Base-by-base conservation (phyloP, 2,113 vertebrate species). In the Chionis minor region DNA sequence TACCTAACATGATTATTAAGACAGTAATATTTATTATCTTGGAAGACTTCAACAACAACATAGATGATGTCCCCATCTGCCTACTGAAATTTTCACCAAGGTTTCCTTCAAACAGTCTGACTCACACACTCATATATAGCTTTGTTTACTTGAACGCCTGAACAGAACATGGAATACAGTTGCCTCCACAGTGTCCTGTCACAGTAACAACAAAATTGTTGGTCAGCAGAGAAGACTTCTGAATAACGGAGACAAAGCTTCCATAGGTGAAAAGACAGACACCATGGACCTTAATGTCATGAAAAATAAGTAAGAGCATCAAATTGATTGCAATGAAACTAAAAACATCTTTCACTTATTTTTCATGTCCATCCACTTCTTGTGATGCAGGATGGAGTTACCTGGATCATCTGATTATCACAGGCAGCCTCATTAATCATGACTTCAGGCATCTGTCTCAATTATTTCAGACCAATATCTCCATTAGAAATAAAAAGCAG, bases 11-110 rank as follows among this genome's bases (percentile, higher is more conserved):
- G 81, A 94, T 88, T 91, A 94, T 85, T 8, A 4, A 73, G 90
- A 61, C 24, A 91, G 70, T 49, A 94, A 90, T 87, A 94, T 94
- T 90, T 89, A 69, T 96, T 92, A 55, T 79, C 77, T 80, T 86
- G 75, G 59, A 94, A 92, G 67, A 83, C 67, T 90, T 89, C 7
- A 13, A 86, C 61, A 88, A 20, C 42, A 83, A 32, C 28, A 22
- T 71, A 71, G 69, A 73, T 52, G 61, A 84, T 67, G 55, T 67
- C 11, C 80, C 45, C 77, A 87, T 85, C 61, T 92, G 47, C 47
- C 65, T 52, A 9, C 32, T 84, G 55, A 92, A 71, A 72, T 52
- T 81, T 92, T 84, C 69, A 71, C 0, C 1, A 66, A 66, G 51
- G 9, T 74, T 97, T 92, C 52, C 65, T 69, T 91, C 65, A 74